Evolutionary conservation across 2,888 invertebrate genomes (phyloP), one percentile per base, ranked within the genome.

Genomic region (Cephalotes varians): DNA sequence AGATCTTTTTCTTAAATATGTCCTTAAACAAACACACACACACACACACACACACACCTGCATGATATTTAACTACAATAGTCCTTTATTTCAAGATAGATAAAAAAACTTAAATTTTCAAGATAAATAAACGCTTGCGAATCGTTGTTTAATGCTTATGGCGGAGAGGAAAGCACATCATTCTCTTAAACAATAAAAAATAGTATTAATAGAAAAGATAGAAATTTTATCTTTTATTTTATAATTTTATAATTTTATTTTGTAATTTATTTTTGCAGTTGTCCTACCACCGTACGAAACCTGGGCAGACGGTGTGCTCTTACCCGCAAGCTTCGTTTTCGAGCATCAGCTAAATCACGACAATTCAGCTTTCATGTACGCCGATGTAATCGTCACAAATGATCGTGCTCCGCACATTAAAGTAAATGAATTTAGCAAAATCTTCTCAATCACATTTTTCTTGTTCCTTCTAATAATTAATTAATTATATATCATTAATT

Each of bases 291-390:
- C 90, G 2, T 85, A 83, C 40, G 84, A 83, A 9, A 82, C 89
- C 0, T 94, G 94, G 94, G 60, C 86, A 4, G 86, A 90, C 5
- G 93, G 93, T 12, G 84, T 86, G 25, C 86, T 93, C 1, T 76
- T 94, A 51, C 91, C 93, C 0, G 86, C 90, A 2, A 91, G 91
- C 58, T 91, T 93, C n/a, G 90, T 92, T 25, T 94, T 94, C 64
- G 87, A 92, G 21, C 93, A 94, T 84, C 88, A 84, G 44, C 73
- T 91, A 25, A 94, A 93, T 64, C 92, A 88, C 67, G 82, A 73
- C 5, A 90, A 90, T 10, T 88, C 86, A 5, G 90, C 93, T 0
- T 85, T 77, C 0, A 86, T 93, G 5, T 94, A 92, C 79, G 92
- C 87, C 1, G 93, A 94, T 25, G 84, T 93, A 44, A 86, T 93